Evolutionary conservation across 1,140 invertebrate species (phyloP), one percentile per base, ranked within the genome.

Genomic region (Antheraea mylitta): DNA sequence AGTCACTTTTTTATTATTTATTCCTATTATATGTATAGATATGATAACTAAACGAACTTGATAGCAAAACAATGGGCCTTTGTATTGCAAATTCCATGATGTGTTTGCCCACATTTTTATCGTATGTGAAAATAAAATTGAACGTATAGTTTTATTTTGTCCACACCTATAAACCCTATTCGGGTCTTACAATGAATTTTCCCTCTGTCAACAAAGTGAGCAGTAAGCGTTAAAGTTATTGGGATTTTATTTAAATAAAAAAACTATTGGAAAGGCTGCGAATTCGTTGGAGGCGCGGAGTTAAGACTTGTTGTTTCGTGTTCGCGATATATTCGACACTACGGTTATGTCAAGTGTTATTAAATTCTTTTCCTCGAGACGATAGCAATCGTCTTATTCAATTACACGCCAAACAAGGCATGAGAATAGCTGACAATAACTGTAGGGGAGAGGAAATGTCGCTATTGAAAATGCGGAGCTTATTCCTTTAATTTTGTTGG

Each of bases 311-410:
- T 70, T 68, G 58, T 65, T 70, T 70, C 68, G 68, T 48, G 67
- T 65, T 38, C 67, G 65, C 62, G 71, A 71, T 72, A 48, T 73
- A 70, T 69, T 69, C 65, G 69, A 53, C 16, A 53, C 45, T 60
- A 69, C 72, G 65, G 64, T 77, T 76, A 73, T 76, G 70, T 78
- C 76, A 71, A 60, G 67, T 79, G 78, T 89, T 87, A 89, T 89
- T 89, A 86, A 89, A 89, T 89, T 89, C 78, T 83, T 86, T 82
- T 77, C 78, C 72, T 69, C 69, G 72, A 64, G 74, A 73, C 73
- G 73, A 84, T 85, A 83, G 78, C 80, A 85, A 85, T 84, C 78
- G 79, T 84, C 79, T 85, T 79, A 83, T 86, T 83, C 81, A 85
- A 89, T 87, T 85, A 86, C 84, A 80, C 77, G 80, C 73, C 77